These are phyloP conservation scores for Pachypanchax playfairii DNA, from an alignment of 2,113 vertebrate species.

Conservation along the genomic window DNA sequence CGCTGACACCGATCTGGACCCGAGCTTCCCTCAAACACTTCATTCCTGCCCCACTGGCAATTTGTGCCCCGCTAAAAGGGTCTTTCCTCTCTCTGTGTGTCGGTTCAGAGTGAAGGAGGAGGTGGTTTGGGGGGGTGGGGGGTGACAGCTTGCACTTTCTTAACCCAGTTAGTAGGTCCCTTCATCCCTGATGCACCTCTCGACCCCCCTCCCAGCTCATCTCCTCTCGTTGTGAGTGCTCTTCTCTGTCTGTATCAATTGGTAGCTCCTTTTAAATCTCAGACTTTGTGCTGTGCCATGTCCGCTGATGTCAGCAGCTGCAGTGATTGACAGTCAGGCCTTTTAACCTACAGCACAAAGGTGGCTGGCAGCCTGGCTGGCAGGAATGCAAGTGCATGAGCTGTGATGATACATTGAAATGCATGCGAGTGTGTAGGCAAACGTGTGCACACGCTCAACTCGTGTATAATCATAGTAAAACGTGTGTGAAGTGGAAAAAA, in stretches of 20 bases:
- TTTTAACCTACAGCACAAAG: slow-evolving; percentile 71
- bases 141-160: slow-evolving; percentile 61
- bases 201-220: slow-evolving; percentile 23
- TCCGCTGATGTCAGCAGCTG: slow-evolving; percentile 79
- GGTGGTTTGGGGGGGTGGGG: not conserved
- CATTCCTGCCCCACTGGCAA: slow-evolving; percentile 73
- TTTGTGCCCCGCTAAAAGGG: slow-evolving; percentile 73
- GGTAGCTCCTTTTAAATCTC: slow-evolving; percentile 66
- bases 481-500: slow-evolving; percentile 25
- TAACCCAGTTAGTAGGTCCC: slow-evolving; percentile 76
- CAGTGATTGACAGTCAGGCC: slow-evolving; percentile 75
- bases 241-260: slow-evolving; percentile 67
- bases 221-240: slow-evolving; percentile 64
- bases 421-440: slow-evolving; percentile 1
- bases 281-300: slow-evolving; percentile 46
- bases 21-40: slow-evolving; percentile 57
- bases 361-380: slow-evolving; percentile 37
- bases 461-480: slow-evolving; percentile 14
- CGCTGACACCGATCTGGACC: slow-evolving; percentile 62
- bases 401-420: slow-evolving; percentile 57
- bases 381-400: slow-evolving; percentile 29
- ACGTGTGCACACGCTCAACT: not conserved
- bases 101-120: not conserved
- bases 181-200: slow-evolving; percentile 62
- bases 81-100: slow-evolving; percentile 39